Evolutionary conservation across 2,888 invertebrate species (phyloP).

Genomic region (Euplexia lucipara): DNA sequence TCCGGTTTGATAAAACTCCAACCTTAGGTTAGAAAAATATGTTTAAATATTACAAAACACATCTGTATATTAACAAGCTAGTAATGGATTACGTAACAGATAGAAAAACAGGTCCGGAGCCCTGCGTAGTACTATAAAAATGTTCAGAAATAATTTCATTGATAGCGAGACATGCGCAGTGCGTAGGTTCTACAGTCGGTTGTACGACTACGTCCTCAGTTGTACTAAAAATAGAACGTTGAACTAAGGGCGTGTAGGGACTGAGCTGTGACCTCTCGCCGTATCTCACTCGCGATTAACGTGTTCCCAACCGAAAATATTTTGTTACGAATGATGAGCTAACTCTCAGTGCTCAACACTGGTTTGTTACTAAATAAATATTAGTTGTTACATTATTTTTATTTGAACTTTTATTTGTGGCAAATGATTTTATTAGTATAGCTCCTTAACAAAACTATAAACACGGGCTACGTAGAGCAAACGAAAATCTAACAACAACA

Average conservation of each 20-base stretch:
- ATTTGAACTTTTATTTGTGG: conserved; percentile 45
- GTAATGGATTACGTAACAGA: conserved; percentile 59
- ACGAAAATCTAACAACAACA: conserved; percentile 10
- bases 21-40: conserved; percentile 61
- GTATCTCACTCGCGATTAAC: conserved; percentile 55
- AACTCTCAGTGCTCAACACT: not conserved
- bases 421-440: conserved; percentile 1
- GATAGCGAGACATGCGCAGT: conserved; percentile 67
- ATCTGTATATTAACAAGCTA: conserved; percentile 58
- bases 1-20: conserved; percentile 62
- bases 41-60: conserved; percentile 64
- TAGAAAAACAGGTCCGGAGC: conserved; percentile 64
- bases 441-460: conserved; percentile 1
- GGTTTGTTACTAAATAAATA: conserved; percentile 1
- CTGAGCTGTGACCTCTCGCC: conserved; percentile 64
- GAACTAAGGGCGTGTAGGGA: conserved; percentile 68
- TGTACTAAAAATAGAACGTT: conserved; percentile 70
- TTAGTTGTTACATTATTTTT: conserved; percentile 14
- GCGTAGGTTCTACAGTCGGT: conserved; percentile 55
- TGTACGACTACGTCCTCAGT: conserved; percentile 56
- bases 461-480: not conserved
- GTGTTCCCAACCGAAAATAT: conserved; percentile 41
- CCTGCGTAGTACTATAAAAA: conserved; percentile 65
- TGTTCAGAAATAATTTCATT: conserved; percentile 70
- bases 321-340: conserved; percentile 38